Evolutionary conservation across 2,888 invertebrate species (phyloP).

Genomic region (Campaea margaritaria): DNA sequence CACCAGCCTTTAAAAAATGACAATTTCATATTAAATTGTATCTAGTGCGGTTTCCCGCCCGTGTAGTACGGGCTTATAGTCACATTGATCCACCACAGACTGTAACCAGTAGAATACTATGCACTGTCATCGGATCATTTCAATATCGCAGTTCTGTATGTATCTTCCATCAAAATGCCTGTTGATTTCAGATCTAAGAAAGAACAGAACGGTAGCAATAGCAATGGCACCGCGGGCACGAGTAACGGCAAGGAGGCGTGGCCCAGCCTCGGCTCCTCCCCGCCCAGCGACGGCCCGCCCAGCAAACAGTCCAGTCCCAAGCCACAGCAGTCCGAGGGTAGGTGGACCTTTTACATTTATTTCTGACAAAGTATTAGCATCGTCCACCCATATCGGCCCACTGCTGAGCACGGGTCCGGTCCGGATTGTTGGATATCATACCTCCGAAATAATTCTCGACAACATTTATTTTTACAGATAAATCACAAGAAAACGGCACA

Average conservation of each 20-base stretch:
- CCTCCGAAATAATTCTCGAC: background rate
- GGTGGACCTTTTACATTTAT: conserved; percentile 1
- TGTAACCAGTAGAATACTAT: conserved; percentile 2
- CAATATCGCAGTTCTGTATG: background rate
- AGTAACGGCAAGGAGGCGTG: conserved; percentile 88
- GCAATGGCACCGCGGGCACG: conserved; percentile 57
- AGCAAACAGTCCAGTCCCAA: conserved; percentile 73
- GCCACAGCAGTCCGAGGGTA: conserved; percentile 68
- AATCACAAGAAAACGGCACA: conserved; percentile 83
- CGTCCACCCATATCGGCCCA: too few species aligned
- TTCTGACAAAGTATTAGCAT: too few species aligned
- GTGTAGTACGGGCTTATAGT: too few species aligned
- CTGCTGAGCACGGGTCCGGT: too few species aligned
- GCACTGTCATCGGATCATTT: background rate
- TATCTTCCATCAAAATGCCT: conserved; percentile 3
- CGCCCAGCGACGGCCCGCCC: conserved; percentile 75
- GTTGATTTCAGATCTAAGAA: conserved; percentile 73
- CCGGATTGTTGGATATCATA: too few species aligned
- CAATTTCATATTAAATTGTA: too few species aligned
- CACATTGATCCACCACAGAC: background rate
- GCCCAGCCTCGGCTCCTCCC: conserved; percentile 88
- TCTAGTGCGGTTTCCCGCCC: too few species aligned
- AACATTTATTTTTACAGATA: conserved; percentile 56
- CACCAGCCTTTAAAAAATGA: too few species aligned
- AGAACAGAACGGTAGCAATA: conserved; percentile 57